Conservation (phyloP, 2,113 vertebrate genomes). For the Trematomus loennbergii region DNA sequence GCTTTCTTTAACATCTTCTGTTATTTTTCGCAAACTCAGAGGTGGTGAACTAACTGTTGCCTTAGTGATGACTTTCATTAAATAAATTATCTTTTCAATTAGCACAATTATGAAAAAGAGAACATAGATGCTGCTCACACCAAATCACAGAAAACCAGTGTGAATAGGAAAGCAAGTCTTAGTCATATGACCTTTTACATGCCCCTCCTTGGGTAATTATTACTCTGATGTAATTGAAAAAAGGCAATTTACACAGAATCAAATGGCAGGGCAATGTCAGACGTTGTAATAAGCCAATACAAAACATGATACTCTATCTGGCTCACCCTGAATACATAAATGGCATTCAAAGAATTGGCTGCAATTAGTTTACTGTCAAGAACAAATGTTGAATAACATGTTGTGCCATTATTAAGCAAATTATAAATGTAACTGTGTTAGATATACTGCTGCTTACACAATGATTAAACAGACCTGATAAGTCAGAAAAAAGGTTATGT, state of each 20-base stretch:
- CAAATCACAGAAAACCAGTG: slow-evolving; percentile 12
- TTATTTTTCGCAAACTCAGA: slow-evolving; percentile 1
- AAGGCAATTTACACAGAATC: slow-evolving; percentile 38
- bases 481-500: not conserved
- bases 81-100: slow-evolving; percentile 51
- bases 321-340: slow-evolving; percentile 24
- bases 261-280: slow-evolving; percentile 39
- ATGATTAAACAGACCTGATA: not conserved
- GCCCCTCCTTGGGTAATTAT: slow-evolving; percentile 41
- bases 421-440: slow-evolving; percentile 1
- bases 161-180: slow-evolving; percentile 22
- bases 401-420: slow-evolving; percentile 34
- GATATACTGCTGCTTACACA: slow-evolving; percentile 11
- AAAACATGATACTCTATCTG: slow-evolving; percentile 15
- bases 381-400: slow-evolving; percentile 37
- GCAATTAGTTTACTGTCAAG: slow-evolving; percentile 54
- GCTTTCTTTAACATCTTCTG: too few relatives aligned
- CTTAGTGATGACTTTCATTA: slow-evolving; percentile 50
- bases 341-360: slow-evolving; percentile 34
- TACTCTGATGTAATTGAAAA: slow-evolving; percentile 35
- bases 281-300: slow-evolving; percentile 26
- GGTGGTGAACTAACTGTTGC: slow-evolving; percentile 11
- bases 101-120: slow-evolving; percentile 22
- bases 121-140: slow-evolving; percentile 17
- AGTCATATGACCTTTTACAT: slow-evolving; percentile 34